Percentiles rank a stretch among this genome's conserved stretches.
These are phyloP conservation scores for Trissolcus basalis DNA, from an alignment of 1,140 invertebrate species.

Conservation along the genomic window DNA sequence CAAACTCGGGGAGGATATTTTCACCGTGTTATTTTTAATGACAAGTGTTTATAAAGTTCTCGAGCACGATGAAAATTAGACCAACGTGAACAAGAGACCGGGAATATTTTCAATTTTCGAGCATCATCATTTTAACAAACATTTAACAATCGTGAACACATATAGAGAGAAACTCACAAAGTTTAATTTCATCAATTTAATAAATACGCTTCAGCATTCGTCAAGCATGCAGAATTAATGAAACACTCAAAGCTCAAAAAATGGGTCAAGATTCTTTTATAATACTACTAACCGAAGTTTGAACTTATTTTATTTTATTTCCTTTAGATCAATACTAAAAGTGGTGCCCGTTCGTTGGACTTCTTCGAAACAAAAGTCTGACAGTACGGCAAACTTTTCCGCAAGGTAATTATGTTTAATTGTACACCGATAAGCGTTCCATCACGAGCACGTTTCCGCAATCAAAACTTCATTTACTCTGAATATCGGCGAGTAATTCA, in stretches of 20 bases:
- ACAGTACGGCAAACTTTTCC: constrained; percentile 15
- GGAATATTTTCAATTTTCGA: no score
- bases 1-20: constrained; percentile 12
- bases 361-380: constrained; percentile 18
- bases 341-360: constrained; percentile 16
- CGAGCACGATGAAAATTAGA: constrained; percentile 13
- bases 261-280: constrained; percentile 38
- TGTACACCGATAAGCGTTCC: constrained; percentile 9
- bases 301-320: constrained; percentile 37
- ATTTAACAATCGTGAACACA: background rate
- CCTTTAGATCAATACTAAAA: constrained; percentile 25
- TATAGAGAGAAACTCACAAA: no score
- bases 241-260: constrained; percentile 9
- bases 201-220: background rate
- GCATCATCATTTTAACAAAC: constrained; percentile 8
- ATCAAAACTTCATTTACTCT: constrained; percentile 19
- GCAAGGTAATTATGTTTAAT: constrained; percentile 26
- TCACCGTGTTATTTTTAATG: constrained; percentile 1
- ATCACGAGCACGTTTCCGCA: constrained; percentile 9
- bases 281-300: constrained; percentile 23
- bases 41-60: constrained; percentile 18
- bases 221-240: constrained; percentile 13
- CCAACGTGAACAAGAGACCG: background rate
- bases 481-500: constrained; percentile 9
- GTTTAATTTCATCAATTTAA: constrained; percentile 26